Evolutionary conservation across 2,888 invertebrate species (phyloP), one percentile per base, ranked within the genome.

Genomic region (Cyrtodaria siliqua): DNA sequence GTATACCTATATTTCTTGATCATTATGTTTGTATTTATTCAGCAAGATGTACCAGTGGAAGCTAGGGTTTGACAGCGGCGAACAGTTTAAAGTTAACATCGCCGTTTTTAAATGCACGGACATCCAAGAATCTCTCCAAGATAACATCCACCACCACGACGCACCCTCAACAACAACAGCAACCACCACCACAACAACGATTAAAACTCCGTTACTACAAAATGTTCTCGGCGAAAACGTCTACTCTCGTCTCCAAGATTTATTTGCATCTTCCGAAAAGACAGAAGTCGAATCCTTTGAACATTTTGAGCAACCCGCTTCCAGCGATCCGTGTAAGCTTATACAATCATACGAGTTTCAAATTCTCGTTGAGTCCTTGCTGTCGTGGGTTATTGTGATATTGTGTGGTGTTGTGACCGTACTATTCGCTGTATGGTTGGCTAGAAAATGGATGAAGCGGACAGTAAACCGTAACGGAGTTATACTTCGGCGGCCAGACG

Each of bases 161-260:
- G 4, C 16, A 47, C 47, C 47, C 3, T 47, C 16, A 47, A 20
- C 47, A 9, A 33, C 33, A 47, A 33, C 20, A 14, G 18, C 23
- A 20, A 12, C 33, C 4, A 38, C 47, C 20, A 44, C 24, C 2
- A 53, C 52, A 0, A 27, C 52, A 27, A 55, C 63, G 26, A 14
- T 42, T 20, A 66, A 66, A 47, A 50, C 59, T 26, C 57, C 71
- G 9, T 52, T 77, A 12, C 23, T 77, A 8, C 56, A 71, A 55
- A 77, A 71, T 29, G 53, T 77, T 23, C 53, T 77, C 12, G 77
- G 77, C 18, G 71, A 71, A n/a, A 68, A 53, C 49, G n/a, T 77
- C n/a, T 77, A 57, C 40, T 20, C 53, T 8, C 62, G 63, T 52
- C 29, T 77, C 24, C 52, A 61, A 50, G 62, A 50, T 18, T 50